phyloP scores from a whole-genome alignment of 2,113 vertebrate species.

The Nerophis ophidion region DNA sequence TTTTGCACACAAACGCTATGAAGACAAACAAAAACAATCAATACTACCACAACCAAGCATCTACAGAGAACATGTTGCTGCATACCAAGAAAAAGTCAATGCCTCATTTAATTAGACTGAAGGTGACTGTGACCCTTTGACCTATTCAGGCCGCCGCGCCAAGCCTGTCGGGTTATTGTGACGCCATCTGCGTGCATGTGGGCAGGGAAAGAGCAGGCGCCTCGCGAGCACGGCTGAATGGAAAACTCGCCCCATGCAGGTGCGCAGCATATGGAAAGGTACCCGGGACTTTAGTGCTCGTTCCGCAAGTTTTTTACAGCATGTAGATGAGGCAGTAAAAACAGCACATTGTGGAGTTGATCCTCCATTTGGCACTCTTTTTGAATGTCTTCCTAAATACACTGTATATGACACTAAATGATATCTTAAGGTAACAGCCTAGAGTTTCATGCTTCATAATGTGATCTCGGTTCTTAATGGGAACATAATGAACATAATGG shows the following conservation, averaged over 20 bases:
- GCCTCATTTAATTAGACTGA: conserved; percentile 37
- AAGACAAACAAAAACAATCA: conserved; percentile 25
- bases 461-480: too few relatives aligned
- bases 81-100: conserved; percentile 14
- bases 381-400: background rate
- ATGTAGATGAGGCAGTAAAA: conserved; percentile 64
- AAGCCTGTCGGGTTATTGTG: conserved; percentile 20
- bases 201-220: conserved; percentile 38
- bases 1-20: background rate
- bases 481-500: too few relatives aligned
- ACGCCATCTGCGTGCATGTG: conserved; percentile 9
- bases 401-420: background rate
- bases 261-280: conserved; percentile 59
- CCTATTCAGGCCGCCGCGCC: conserved; percentile 21
- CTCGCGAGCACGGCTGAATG: conserved; percentile 36
- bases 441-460: background rate
- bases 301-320: conserved; percentile 30
- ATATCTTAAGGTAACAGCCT: background rate
- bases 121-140: conserved; percentile 50
- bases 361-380: background rate
- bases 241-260: conserved; percentile 60
- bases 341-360: conserved; percentile 5
- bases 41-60: conserved; percentile 17
- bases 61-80: conserved; percentile 6
- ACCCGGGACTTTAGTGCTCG: conserved; percentile 33